phyloP scores from a whole-genome alignment of 2,888 invertebrate genomes.

The Epinotia ramella region DNA sequence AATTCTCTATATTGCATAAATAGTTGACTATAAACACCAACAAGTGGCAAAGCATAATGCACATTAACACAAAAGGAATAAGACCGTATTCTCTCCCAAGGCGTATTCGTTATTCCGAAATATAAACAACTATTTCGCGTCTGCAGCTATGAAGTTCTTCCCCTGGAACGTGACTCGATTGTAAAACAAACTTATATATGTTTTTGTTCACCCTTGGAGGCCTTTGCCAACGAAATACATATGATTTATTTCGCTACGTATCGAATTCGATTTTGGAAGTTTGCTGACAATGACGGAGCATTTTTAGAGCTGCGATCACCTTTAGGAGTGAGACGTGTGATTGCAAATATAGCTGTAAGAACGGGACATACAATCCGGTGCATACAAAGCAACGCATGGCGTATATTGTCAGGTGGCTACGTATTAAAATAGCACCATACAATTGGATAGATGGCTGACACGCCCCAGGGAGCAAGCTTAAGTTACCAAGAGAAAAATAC shows the following conservation, averaged over 20 bases:
- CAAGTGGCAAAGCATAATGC: constrained; percentile 15
- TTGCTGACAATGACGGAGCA: constrained; percentile 25
- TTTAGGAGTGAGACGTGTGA: constrained; percentile 14
- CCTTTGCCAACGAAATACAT: constrained; percentile 47
- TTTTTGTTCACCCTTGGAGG: constrained; percentile 50
- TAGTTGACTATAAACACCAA: constrained; percentile 10
- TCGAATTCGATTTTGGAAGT: constrained; percentile 36
- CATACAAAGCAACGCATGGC: constrained; percentile 22
- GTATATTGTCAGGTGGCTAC: constrained; percentile 12
- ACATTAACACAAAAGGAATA: constrained; percentile 39
- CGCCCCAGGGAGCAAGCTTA: constrained; percentile 17
- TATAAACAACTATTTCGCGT: constrained; percentile 50
- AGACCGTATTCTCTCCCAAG: constrained; percentile 37
- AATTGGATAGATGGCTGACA: constrained; percentile 27
- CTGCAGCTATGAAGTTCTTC: constrained; percentile 51
- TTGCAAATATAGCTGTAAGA: neutral
- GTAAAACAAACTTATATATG: constrained; percentile 50
- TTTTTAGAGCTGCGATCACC: constrained; percentile 16
- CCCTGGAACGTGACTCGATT: constrained; percentile 50
- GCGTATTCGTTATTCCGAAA: constrained; percentile 46
- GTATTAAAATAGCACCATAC: constrained; percentile 35
- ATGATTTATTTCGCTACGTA: constrained; percentile 48
- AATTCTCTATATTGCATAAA: neutral
- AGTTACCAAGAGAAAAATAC: constrained; percentile 19
- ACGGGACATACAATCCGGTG: constrained; percentile 19